Percentiles rank a stretch among this genome's conserved stretches.
Conservation (phyloP, 1,140 invertebrate species). For the Zaprionus lachaisei region DNA sequence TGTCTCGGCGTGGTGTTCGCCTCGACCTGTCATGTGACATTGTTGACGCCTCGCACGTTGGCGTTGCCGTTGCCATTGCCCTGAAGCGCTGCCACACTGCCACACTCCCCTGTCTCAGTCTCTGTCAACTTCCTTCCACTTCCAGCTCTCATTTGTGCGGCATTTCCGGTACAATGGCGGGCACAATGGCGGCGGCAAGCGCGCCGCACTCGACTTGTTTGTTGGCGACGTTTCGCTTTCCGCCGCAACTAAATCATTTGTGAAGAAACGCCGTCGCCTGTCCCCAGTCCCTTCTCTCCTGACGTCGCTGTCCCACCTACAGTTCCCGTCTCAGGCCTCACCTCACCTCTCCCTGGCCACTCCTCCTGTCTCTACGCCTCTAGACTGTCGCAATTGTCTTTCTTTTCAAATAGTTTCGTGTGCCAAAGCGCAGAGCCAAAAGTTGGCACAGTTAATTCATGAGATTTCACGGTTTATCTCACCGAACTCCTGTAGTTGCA, state of each 20-base stretch:
- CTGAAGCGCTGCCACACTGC: conserved; percentile 33
- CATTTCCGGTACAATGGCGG: conserved; percentile 77
- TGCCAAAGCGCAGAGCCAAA: conserved; percentile 55
- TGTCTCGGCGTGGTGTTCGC: conserved; percentile 21
- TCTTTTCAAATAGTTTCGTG: conserved; percentile 74
- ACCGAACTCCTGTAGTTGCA: conserved; percentile 25
- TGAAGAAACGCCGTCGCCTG: conserved; percentile 33
- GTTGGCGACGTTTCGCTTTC: conserved; percentile 77
- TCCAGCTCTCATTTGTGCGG: conserved; percentile 79
- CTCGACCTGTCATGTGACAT: conserved; percentile 67
- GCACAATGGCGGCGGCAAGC: conserved; percentile 66
- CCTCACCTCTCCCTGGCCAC: no score
- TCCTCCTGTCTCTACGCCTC: not conserved
- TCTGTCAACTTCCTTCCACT: conserved; percentile 79
- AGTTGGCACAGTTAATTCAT: conserved; percentile 77
- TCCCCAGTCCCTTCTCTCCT: no score
- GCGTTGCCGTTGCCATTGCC: conserved; percentile 36
- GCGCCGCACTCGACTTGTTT: conserved; percentile 65
- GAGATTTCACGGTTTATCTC: conserved; percentile 81
- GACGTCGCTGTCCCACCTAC: not conserved
- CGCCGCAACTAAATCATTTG: conserved; percentile 74
- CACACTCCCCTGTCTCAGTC: not conserved
- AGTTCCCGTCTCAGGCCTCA: no score
- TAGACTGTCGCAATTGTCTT: conserved; percentile 68
- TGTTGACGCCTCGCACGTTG: conserved; percentile 70